phyloP scores from a whole-genome alignment of 2,113 vertebrate genomes.

The Furnarius figulus region DNA sequence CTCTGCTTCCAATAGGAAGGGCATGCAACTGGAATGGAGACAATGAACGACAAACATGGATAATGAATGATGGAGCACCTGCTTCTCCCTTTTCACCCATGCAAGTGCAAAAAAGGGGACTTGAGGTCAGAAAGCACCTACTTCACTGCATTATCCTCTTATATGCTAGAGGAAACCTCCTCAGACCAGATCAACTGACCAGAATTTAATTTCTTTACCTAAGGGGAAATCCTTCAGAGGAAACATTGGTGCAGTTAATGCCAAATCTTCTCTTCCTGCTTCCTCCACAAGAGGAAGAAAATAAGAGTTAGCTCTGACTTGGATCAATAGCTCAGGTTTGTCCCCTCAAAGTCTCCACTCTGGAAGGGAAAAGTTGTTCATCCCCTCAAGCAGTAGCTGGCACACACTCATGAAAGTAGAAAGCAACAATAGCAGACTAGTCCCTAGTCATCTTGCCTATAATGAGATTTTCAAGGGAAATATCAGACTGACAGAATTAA shows the following conservation, averaged over 20 bases:
- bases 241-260: not conserved
- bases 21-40: not conserved
- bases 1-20: not conserved
- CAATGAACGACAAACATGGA: fast-evolving
- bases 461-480: not conserved
- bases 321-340: not conserved
- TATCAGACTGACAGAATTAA: not conserved
- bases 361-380: not conserved
- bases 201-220: not conserved
- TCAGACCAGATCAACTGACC: not conserved
- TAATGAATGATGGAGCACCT: not conserved
- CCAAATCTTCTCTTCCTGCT: not conserved
- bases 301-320: not conserved
- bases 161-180: not conserved
- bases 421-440: not conserved
- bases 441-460: not conserved
- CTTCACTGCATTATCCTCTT: not conserved
- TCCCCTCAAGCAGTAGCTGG: not conserved
- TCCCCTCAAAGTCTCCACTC: not conserved
- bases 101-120: not conserved
- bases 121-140: not conserved
- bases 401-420: not conserved
- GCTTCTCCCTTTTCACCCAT: not conserved
- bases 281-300: not conserved
- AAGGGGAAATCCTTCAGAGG: not conserved